Evolutionary conservation across 1,140 invertebrate species (phyloP).

Genomic region (Drosophila jambulina): DNA sequence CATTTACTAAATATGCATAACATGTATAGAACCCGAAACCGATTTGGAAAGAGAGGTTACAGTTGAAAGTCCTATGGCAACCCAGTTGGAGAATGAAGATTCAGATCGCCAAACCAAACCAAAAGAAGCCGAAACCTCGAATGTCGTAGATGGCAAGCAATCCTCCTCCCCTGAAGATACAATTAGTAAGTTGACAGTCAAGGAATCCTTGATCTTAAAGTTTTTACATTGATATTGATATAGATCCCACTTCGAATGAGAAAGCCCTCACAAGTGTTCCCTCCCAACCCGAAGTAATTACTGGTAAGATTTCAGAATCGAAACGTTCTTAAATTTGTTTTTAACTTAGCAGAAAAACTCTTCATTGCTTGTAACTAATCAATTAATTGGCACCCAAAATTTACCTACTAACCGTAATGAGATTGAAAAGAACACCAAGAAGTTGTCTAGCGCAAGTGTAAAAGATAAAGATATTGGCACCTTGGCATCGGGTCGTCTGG

Average conservation of each 20-base stretch:
- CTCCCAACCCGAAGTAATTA: slow-evolving; percentile 54
- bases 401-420: slow-evolving; percentile 46
- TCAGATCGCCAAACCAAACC: not conserved
- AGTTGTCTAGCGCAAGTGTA: slow-evolving; percentile 30
- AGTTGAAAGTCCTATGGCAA: not conserved
- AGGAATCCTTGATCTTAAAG: not conserved
- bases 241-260: not conserved
- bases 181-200: not conserved
- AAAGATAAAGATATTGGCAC: slow-evolving; percentile 57
- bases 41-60: too few relatives aligned
- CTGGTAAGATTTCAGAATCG: slow-evolving; percentile 52
- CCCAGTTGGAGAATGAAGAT: not conserved
- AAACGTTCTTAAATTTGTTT: slow-evolving; percentile 56
- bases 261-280: not conserved
- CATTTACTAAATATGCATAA: not conserved
- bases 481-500: slow-evolving; percentile 49
- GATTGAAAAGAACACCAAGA: slow-evolving; percentile 56
- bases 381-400: slow-evolving; percentile 72
- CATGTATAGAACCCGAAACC: not conserved
- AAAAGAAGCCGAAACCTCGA: too few relatives aligned
- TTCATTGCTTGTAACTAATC: slow-evolving; percentile 66
- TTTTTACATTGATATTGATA: not conserved
- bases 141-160: not conserved
- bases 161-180: not conserved
- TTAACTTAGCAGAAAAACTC: slow-evolving; percentile 74